phyloP scores from a whole-genome alignment of 1,140 invertebrate species.

The Amphibalanus amphitrite region DNA sequence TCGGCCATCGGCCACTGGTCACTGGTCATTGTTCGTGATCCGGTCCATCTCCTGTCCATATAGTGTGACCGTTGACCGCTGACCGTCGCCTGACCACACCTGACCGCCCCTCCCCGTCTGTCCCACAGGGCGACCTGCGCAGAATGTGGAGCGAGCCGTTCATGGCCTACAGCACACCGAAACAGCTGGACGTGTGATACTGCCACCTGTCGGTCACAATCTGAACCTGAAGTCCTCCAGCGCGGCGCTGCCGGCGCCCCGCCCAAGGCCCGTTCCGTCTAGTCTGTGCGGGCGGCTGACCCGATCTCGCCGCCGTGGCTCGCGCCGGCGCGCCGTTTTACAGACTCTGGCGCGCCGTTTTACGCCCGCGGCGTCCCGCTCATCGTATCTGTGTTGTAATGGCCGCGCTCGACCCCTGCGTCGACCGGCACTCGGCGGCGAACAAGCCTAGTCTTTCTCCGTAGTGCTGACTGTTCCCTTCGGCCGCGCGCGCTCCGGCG shows the following conservation, averaged over 20 bases:
- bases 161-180: constrained; percentile 54
- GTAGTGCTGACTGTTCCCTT: neutral
- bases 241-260: neutral
- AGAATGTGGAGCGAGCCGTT: constrained; percentile 98
- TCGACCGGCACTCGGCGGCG: neutral
- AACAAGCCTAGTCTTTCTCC: neutral
- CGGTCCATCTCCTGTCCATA: no score
- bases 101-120: neutral
- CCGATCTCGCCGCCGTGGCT: no score
- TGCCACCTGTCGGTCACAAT: neutral
- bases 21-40: no score
- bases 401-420: neutral
- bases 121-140: constrained; percentile 70
- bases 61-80: no score
- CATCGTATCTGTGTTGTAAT: neutral
- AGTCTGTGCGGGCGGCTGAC: neutral
- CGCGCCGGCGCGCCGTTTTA: no score
- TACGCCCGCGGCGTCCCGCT: neutral
- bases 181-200: constrained; percentile 49
- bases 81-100: no score
- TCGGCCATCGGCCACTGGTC: neutral
- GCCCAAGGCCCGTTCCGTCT: neutral
- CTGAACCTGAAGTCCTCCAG: neutral
- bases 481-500: no score
- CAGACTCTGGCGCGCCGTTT: no score